Base-by-base conservation (phyloP, 1,140 invertebrate genomes). In the Trinorchestia longiramus region DNA sequence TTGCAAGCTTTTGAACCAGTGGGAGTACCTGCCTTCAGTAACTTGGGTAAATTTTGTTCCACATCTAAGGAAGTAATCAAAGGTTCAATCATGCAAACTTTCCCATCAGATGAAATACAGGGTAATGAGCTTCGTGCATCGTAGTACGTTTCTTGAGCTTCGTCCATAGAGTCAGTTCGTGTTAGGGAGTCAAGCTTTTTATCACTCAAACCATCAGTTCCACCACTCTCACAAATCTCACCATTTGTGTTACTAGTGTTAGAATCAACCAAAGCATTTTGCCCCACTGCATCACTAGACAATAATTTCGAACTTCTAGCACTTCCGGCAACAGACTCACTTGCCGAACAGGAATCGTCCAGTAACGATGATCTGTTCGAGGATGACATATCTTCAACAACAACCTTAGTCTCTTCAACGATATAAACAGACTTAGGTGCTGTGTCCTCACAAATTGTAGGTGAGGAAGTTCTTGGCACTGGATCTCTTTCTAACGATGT, bases 91-190 rank as follows among this genome's bases (percentile, higher is more conserved):
- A 40, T 47, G 43, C 44, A 94, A 40, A 94, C n/a, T 45, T 47
- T 94, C 3, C 92, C 92, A 40, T 94, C 92, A 6, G 92, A 40
- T 45, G 92, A 45, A 45, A 94, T 42, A 40, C 44, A 94, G 15
- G 92, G 92, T 43, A 94, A 47, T 4, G 92, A 94, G 36, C 92
- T 94, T 94, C 92, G 92, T 40, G 92, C 92, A 43, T 94, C 92
- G 41, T 94, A 94, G 92, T 94, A 94, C 1, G 92, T 94, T 43
- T 94, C 92, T 94, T 94, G 92, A 94, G 43, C 40, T 94, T 94
- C 92, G 43, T 94, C 92, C 8, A 47, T 94, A 47, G 92, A 94
- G n/a, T 94, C 92, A 40, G 92, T 94, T 8, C 92, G 92, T 6
- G 43, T 94, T 90, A 43, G 88, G 41, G 43, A 90, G 43, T 90